Base-by-base conservation (phyloP, 2,888 invertebrate genomes). In the Synanthedon vespiformis region DNA sequence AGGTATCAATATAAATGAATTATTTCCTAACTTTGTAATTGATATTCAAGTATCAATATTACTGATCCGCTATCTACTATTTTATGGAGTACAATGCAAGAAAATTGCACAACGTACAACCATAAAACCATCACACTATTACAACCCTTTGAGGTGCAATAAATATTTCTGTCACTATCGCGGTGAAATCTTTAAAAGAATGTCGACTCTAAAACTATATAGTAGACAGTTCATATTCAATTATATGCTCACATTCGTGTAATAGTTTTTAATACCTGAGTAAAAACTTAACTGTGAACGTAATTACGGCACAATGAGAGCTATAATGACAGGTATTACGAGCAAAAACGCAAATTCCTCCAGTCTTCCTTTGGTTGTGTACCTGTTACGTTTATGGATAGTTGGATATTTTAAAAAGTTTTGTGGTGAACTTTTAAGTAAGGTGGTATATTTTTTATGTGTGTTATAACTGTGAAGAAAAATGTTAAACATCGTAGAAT, bases 91-190 rank as follows among this genome's bases (percentile, higher is more conserved):
- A 81, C 78, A 84, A 81, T 79, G 68, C 68, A 68, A 72, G 79
- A 77, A 83, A 83, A 84, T 82, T 84, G 81, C 82, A 77, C 78
- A 81, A 83, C 72, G 70, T 70, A 70, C 68, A 68, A 70, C 77
- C 82, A 84, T 86, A 85, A 85, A 85, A 77, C 80, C 77, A 82
- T 84, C 74, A 74, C 62, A 61, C 70, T 68, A 72, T 77, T 77
- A 71, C 76, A 85, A 84, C 83, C 85, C 86, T 85, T 85, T 85
- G 70, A 82, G 77, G 80, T 80, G 77, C 62, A 76, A 82, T 84
- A 83, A 81, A 83, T 80, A 74, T 72, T 64, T 61, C 73, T 74
- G 74, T 75, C 75, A 73, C 64, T 69, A 61, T 61, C 57, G 57
- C 54, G 5, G 59, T 56, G 52, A 49, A 14, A 27, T 11, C 22